Evolutionary conservation across 1,140 invertebrate species (phyloP).

Genomic region (Leptonema lineaticorne): DNA sequence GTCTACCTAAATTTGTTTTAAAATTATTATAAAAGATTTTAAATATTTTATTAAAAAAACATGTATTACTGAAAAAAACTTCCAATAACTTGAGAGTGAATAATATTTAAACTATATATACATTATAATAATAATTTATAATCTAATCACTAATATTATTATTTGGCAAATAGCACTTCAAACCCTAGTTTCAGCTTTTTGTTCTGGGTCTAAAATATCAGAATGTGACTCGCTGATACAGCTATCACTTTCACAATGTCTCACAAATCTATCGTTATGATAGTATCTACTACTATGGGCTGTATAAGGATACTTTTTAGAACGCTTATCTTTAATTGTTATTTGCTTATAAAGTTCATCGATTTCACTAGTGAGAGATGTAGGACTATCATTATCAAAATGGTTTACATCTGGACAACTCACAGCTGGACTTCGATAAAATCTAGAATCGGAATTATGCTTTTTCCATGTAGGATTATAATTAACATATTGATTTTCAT

Average conservation of each 20-base stretch:
- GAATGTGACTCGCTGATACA: conserved; percentile 53
- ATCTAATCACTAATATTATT: too few relatives aligned
- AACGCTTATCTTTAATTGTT: conserved; percentile 49
- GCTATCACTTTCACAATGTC: conserved; percentile 53
- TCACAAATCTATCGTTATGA: conserved; percentile 50
- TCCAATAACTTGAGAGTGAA: neutral
- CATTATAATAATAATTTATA: neutral
- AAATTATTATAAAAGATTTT: neutral
- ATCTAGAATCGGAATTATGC: conserved; percentile 51
- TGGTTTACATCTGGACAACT: conserved; percentile 53
- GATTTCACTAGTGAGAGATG: conserved; percentile 57
- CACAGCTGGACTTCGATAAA: conserved; percentile 50
- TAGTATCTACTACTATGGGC: conserved; percentile 47
- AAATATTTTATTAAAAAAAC: neutral
- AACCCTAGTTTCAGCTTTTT: conserved; percentile 38
- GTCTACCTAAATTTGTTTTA: neutral
- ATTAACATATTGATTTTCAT: conserved; percentile 54
- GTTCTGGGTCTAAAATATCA: conserved; percentile 42
- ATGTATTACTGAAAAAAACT: neutral
- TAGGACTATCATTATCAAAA: conserved; percentile 46
- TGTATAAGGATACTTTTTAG: conserved; percentile 44
- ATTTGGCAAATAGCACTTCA: conserved; percentile 5
- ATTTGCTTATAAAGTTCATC: conserved; percentile 62
- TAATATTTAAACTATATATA: neutral
- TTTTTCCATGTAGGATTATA: conserved; percentile 53